Percentiles rank a stretch among this genome's conserved stretches.
Conservation (phyloP, 2,113 vertebrate genomes). For the Labeo catla region DNA sequence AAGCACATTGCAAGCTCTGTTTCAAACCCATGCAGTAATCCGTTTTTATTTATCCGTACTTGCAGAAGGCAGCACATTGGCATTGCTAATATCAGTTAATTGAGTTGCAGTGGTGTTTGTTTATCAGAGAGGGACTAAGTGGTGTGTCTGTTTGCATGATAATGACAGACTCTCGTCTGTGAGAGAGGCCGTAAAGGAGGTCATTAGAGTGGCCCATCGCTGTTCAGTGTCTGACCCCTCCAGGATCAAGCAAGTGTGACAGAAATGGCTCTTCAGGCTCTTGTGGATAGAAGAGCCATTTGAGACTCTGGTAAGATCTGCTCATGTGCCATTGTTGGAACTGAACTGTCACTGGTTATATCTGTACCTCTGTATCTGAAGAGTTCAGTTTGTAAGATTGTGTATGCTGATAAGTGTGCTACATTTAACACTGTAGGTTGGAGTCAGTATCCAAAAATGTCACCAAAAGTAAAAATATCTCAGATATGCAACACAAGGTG, state of each 20-base stretch:
- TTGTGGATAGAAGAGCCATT: background rate
- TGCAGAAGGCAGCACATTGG: conserved; percentile 12
- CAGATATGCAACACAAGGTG: no score
- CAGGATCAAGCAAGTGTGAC: conserved; percentile 41
- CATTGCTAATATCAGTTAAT: conserved; percentile 42
- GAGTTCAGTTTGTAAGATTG: background rate
- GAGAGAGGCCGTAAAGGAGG: conserved; percentile 28
- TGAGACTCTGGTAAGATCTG: conserved; percentile 23
- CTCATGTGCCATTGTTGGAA: background rate
- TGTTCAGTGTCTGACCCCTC: conserved; percentile 31
- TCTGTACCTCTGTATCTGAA: background rate
- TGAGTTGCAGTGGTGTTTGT: conserved; percentile 47
- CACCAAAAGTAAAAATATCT: no score
- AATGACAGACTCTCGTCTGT: conserved; percentile 55
- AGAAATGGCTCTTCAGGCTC: conserved; percentile 14
- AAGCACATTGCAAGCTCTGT: background rate
- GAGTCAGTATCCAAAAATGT: no score
- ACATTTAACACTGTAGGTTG: background rate
- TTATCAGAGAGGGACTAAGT: conserved; percentile 37
- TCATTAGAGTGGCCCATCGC: conserved; percentile 14
- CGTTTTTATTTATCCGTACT: background rate
- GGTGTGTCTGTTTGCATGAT: conserved; percentile 52
- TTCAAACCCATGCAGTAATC: background rate
- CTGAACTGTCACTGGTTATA: background rate
- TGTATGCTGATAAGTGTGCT: background rate